These are phyloP conservation scores for Eptesicus fuscus DNA, from an alignment of 2,113 vertebrate species.

Conservation along the genomic window DNA sequence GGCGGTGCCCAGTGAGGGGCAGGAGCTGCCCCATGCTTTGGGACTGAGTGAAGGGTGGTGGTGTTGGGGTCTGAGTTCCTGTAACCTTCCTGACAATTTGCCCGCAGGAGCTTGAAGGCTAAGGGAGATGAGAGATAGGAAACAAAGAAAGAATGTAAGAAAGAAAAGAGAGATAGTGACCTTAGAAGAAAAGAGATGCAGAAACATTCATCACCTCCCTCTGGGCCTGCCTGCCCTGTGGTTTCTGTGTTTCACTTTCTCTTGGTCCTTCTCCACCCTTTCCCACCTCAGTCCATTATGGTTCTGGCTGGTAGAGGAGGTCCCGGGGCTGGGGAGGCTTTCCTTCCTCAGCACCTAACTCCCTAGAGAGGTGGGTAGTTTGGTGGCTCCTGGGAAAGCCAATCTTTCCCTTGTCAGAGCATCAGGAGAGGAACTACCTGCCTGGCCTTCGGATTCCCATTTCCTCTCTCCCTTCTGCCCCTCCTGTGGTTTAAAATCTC, in stretches of 20 bases:
- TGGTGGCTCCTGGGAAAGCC: not conserved
- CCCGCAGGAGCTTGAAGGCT: constrained; percentile 8
- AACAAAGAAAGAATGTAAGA: not conserved
- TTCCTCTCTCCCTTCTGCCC: not conserved
- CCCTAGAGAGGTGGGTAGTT: not conserved
- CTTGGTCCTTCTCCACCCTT: not conserved
- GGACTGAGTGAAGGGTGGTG: not conserved
- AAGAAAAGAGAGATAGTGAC: not conserved
- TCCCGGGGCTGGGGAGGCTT: not conserved
- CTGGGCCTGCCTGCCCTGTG: not conserved
- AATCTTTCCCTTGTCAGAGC: not conserved
- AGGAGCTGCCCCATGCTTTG: not conserved
- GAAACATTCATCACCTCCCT: not conserved
- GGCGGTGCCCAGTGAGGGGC: not conserved
- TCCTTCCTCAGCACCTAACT: not conserved
- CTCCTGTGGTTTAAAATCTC: not conserved
- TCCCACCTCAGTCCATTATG: not conserved
- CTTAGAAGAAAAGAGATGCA: not conserved
- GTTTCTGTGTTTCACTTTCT: not conserved
- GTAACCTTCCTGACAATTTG: not conserved
- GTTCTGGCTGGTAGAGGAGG: not conserved
- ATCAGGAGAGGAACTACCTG: not conserved
- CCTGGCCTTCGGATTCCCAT: not conserved
- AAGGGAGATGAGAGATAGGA: constrained; percentile 9
- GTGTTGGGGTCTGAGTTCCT: constrained; percentile 8